Base-by-base conservation (phyloP, 2,888 invertebrate species). In the Callyntrura sp. region DNA sequence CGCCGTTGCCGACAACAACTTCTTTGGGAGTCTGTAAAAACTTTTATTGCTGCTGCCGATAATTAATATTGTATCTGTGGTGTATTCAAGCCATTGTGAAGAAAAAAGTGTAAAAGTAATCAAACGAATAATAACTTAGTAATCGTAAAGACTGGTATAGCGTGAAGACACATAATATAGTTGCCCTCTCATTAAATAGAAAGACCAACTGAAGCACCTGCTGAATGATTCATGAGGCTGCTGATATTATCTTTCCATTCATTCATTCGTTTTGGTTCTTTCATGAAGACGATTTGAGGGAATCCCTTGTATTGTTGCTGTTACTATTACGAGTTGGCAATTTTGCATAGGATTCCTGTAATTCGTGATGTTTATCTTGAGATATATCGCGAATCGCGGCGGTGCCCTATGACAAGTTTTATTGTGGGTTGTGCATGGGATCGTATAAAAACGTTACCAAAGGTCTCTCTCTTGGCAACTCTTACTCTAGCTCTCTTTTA, bases 211-310 rank as follows among this genome's bases (percentile, higher is more conserved):
- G 68, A 4, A 43, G 68, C 68, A 43, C 45, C 45, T 17, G 45
- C 57, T 78, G 55, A 78, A 78, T 78, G 78, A 78, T 78, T 78
- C 78, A 78, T 78, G 78, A 78, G n/a, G 78, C n/a, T 78, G 78
- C n/a, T 78, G 78, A 78, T 78, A 78, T 51, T 55, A 55, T 57
- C 55, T 78, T 35, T 62, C 12, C 4, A n/a, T 48, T 76, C 25
- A 51, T 78, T 51, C 25, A 68, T 68, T 68, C 68, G 14, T 35
- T 35, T n/a, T 25, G 12, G 55, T 55, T 68, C 68, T 55, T 35
- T 35, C 25, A 28, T 45, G n/a, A 45, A 9, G 20, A 11, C 45
- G 5, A 25, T 70, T 14, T 25, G 25, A 65, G 14, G 14, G 65
- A 73, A 25, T 14, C 68, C 73, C 17, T 68, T 28, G 0, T 35